Conservation (phyloP, 2,888 invertebrate species). For the Leptinotarsa haldemani region DNA sequence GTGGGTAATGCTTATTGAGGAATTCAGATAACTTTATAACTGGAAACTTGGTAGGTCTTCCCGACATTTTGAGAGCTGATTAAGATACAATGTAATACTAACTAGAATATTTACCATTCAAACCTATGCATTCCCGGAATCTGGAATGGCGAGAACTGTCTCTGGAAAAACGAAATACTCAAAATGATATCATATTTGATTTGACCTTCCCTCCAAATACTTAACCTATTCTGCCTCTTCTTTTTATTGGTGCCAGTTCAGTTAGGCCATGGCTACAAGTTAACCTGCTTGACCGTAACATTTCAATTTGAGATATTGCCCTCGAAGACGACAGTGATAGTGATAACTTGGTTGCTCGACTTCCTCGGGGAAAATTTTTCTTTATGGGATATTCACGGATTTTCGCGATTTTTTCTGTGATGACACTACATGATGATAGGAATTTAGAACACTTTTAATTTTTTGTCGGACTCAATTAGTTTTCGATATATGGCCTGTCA, state of each 20-base stretch:
- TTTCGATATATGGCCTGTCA: too few species aligned
- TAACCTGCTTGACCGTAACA: background rate
- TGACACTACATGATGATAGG: too few species aligned
- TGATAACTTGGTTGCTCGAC: too few species aligned
- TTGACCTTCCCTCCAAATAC: background rate
- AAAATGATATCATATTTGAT: background rate
- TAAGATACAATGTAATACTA: background rate
- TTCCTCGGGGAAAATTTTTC: too few species aligned
- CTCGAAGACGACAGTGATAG: too few species aligned
- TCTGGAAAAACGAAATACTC: background rate
- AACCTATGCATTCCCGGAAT: background rate
- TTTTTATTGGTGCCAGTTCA: background rate
- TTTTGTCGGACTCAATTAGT: too few species aligned
- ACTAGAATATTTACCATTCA: background rate
- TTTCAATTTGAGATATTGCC: background rate
- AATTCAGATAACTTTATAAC: background rate
- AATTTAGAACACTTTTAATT: too few species aligned
- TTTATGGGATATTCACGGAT: too few species aligned
- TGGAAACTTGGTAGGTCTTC: constrained; percentile 17
- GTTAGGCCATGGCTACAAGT: background rate
- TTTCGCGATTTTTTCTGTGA: too few species aligned
- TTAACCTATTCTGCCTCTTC: background rate
- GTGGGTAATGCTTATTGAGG: constrained; percentile 1
- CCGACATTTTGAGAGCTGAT: constrained; percentile 19
- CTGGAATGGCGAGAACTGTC: background rate